These are phyloP conservation scores for Callospermophilus lateralis DNA, from an alignment of 2,113 vertebrate species.

Conservation along the genomic window DNA sequence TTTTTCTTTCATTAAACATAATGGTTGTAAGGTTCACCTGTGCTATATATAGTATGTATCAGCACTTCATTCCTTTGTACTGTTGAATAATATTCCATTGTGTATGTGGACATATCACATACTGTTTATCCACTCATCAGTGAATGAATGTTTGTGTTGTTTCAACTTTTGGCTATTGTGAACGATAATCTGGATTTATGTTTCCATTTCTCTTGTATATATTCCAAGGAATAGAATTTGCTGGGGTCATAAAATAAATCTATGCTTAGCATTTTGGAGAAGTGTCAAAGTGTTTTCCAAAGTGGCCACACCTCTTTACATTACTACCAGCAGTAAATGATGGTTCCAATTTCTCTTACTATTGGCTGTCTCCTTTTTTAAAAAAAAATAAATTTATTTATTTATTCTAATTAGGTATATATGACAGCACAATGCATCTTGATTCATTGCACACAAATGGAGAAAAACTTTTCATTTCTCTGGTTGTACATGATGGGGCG, in stretches of 20 bases:
- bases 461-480: too few species aligned
- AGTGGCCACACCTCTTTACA: background rate
- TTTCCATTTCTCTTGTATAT: background rate
- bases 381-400: too few species aligned
- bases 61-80: background rate
- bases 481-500: too few species aligned
- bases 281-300: background rate
- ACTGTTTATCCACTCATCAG: background rate
- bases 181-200: background rate
- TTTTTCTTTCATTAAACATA: background rate
- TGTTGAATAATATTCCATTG: background rate
- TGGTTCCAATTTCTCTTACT: background rate
- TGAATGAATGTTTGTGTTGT: background rate
- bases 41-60: fast-evolving
- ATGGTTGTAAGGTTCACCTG: background rate
- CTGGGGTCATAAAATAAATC: background rate
- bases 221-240: background rate
- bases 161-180: background rate
- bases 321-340: background rate
- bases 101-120: background rate
- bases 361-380: background rate
- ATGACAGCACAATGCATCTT: too few species aligned
- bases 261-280: background rate
- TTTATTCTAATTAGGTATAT: too few species aligned
- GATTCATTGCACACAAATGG: too few species aligned